phyloP scores from a whole-genome alignment of 2,888 invertebrate genomes.

The Cheilosia vulpina region DNA sequence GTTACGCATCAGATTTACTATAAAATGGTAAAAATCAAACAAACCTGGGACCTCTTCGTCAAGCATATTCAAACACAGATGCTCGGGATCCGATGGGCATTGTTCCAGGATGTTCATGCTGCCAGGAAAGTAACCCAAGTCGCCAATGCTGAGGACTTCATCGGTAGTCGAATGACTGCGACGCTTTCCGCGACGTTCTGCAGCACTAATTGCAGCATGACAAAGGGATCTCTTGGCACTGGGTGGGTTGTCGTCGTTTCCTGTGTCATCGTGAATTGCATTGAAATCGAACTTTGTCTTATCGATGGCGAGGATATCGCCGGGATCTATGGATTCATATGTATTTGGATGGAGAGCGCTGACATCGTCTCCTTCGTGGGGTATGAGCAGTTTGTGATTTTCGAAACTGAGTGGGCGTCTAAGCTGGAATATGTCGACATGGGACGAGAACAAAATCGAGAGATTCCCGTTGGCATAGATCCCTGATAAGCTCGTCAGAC shows the following conservation, averaged over 20 bases:
- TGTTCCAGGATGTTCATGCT: constrained; percentile 77
- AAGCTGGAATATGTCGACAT: constrained; percentile 78
- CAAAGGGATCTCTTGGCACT: constrained; percentile 53
- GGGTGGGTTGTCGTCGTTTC: constrained; percentile 4
- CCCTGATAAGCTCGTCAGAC: constrained; percentile 79
- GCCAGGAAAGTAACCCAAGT: constrained; percentile 76
- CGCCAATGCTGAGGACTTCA: constrained; percentile 72
- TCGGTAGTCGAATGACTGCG: constrained; percentile 21
- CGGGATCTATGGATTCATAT: constrained; percentile 61
- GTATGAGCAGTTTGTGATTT: constrained; percentile 77
- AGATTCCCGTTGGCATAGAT: constrained; percentile 79
- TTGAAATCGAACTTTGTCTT: constrained; percentile 68
- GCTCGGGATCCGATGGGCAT: constrained; percentile 77
- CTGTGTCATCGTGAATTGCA: constrained; percentile 49
- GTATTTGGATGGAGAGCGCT: constrained; percentile 24
- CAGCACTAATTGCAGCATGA: constrained; percentile 47
- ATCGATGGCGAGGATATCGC: constrained; percentile 75
- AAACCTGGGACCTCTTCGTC: constrained; percentile 79
- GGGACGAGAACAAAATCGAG: constrained; percentile 80
- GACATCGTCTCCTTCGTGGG: constrained; percentile 59
- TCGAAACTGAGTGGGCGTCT: constrained; percentile 74
- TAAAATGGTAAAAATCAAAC: constrained; percentile 4
- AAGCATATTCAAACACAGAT: constrained; percentile 79
- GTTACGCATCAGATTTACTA: neutral
- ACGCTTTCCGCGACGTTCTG: constrained; percentile 19